Conservation (phyloP, 2,888 invertebrate species). For the Rhagonycha fulva region DNA sequence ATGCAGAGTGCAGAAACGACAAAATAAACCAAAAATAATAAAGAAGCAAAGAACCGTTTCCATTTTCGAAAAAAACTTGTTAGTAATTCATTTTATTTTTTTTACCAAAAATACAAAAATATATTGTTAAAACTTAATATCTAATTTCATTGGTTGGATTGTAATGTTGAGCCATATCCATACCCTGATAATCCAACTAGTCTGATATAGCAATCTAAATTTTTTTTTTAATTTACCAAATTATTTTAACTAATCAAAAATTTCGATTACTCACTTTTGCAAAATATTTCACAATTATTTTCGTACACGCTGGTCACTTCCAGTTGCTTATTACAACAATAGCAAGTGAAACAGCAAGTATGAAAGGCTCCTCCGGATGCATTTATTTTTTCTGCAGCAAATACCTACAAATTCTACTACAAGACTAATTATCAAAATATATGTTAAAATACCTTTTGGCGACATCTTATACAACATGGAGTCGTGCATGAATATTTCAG, state of each 20-base stretch:
- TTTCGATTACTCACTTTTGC: slow-evolving; percentile 54
- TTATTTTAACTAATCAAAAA: not conserved
- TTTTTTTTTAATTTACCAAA: slow-evolving; percentile 23
- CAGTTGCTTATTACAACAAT: slow-evolving; percentile 57
- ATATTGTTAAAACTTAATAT: not conserved
- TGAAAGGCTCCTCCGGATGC: slow-evolving; percentile 57
- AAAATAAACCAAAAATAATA: not conserved
- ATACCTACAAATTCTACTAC: slow-evolving; percentile 42
- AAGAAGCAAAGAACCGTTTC: too few species aligned
- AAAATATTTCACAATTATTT: slow-evolving; percentile 58
- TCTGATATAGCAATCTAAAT: slow-evolving; percentile 56
- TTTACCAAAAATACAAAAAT: not conserved
- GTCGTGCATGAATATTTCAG: slow-evolving; percentile 28
- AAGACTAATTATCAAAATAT: not conserved
- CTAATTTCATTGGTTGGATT: not conserved
- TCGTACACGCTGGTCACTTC: slow-evolving; percentile 57
- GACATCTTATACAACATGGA: slow-evolving; percentile 51
- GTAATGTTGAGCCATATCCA: slow-evolving; percentile 9
- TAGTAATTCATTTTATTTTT: not conserved
- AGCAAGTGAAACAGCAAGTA: slow-evolving; percentile 59
- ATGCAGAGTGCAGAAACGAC: not conserved
- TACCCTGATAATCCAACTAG: slow-evolving; percentile 51
- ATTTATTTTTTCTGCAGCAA: slow-evolving; percentile 51
- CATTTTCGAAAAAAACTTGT: not conserved
- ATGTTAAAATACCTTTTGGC: slow-evolving; percentile 46